phyloP scores from a whole-genome alignment of 2,113 vertebrate species.

The Gambusia holbrooki region DNA sequence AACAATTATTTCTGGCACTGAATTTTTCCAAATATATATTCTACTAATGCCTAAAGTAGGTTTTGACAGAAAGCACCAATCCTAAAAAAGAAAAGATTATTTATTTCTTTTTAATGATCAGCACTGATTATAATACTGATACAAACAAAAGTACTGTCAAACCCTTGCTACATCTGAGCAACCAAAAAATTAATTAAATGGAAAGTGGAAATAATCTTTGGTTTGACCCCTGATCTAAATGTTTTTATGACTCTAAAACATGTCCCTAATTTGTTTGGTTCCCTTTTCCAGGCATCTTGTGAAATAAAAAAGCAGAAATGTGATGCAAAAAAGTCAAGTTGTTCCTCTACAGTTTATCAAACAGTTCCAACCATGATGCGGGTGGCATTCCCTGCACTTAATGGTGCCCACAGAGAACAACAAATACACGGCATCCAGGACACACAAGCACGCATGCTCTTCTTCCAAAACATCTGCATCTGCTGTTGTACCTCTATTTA shows the following conservation, averaged over 20 bases:
- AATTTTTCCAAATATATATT: background rate
- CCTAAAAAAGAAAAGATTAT: too few relatives aligned
- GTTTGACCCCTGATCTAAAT: background rate
- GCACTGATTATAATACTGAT: background rate
- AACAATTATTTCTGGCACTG: background rate
- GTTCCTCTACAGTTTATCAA: background rate
- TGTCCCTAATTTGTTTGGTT: too few relatives aligned
- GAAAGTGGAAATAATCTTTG: background rate
- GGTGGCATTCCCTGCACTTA: background rate
- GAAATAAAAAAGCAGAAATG: too few relatives aligned
- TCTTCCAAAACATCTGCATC: slow-evolving; percentile 44
- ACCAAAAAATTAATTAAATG: background rate
- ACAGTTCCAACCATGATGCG: background rate
- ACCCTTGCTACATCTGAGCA: background rate
- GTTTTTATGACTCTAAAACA: too few relatives aligned
- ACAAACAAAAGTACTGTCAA: background rate
- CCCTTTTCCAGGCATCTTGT: too few relatives aligned
- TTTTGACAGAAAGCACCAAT: background rate
- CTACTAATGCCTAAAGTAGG: background rate
- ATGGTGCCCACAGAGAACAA: background rate
- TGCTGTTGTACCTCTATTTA: slow-evolving; percentile 68
- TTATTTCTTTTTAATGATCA: background rate
- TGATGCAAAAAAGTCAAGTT: background rate
- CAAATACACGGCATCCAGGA: slow-evolving; percentile 1
- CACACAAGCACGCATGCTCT: slow-evolving; percentile 4